phyloP scores from a whole-genome alignment of 2,888 invertebrate species.

The Tetragonula carbonaria region DNA sequence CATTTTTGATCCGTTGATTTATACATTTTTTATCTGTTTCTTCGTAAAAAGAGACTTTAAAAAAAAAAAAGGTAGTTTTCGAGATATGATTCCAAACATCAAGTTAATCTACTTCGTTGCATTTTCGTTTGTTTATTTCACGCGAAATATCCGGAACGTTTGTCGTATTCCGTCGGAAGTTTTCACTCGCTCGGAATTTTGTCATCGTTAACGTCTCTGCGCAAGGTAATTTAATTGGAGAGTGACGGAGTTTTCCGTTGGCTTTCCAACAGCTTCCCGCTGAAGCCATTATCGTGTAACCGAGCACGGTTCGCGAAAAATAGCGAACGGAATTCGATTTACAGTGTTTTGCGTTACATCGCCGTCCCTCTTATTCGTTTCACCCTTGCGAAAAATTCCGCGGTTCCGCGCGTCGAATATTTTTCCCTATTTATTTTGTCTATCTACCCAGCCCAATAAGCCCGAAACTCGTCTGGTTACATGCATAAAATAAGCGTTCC shows the following conservation, averaged over 20 bases:
- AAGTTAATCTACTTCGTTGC: neutral
- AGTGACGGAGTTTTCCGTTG: neutral
- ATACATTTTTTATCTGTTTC: neutral
- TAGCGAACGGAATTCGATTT: neutral
- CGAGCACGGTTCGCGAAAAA: neutral
- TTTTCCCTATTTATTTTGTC: conserved; percentile 45
- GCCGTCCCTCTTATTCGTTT: neutral
- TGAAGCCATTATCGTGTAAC: neutral
- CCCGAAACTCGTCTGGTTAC: conserved; percentile 53
- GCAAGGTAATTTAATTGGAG: neutral
- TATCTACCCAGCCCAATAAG: conserved; percentile 20
- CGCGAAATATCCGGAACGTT: neutral
- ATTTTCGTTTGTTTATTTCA: neutral
- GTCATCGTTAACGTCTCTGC: neutral
- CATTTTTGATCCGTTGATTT: neutral
- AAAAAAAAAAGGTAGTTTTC: too few species aligned
- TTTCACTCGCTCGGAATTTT: neutral
- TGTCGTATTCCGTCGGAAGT: neutral
- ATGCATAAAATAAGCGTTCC: conserved; percentile 39
- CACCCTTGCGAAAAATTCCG: neutral
- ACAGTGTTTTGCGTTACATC: neutral
- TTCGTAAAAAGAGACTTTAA: too few species aligned
- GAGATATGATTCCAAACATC: too few species aligned
- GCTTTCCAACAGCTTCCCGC: neutral
- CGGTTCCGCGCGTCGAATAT: conserved; percentile 36